Evolutionary conservation across 2,113 vertebrate genomes (phyloP), one percentile per base, ranked within the genome.

Genomic region (Athene cunicularia): DNA sequence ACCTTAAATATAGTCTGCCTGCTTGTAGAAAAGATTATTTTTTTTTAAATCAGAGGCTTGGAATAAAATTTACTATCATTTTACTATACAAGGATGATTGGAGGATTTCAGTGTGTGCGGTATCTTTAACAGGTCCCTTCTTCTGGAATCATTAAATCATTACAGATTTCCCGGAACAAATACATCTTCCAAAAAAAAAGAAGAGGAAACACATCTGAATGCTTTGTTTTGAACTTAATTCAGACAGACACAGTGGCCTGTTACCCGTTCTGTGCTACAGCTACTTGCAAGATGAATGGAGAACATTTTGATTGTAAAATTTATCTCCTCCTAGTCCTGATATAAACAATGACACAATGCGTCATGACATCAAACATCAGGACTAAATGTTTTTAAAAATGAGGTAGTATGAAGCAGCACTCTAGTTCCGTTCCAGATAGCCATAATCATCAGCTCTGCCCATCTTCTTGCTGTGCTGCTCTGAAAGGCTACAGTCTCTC

Each of bases 401-500:
- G 27, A 72, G 68, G 33, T 21, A 45, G 14, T 35, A 35, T 18
- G 55, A 80, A 90, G 11, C 15, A 82, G 43, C 32, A 82, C 47
- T 47, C 22, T 41, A 47, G 28, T 27, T 79, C 23, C n/a, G 7
- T 81, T 70, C 9, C 50, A 86, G 73, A 32, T 2, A 84, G 32
- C 41, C 6, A 0, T 50, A 45, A 47, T 18, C 0, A 0, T 7
- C 52, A 64, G 30, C 21, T 68, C 47, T 93, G 63, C 45, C 55
- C 53, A 82, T 70, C 39, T 14, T 19, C 12, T 75, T 39, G 0
- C 28, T 37, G 7, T 17, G 18, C 49, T 49, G n/a, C 35, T 91
- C 20, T 56, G 9, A 21, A 55, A 72, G 26, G 37, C 41, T 66
- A 21, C 3, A 8, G 8, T 35, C 18, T 52, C 35, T 64, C 53